Evolutionary conservation across 2,888 invertebrate species (phyloP), one percentile per base, ranked within the genome.

Genomic region (Cremastinae sp.): DNA sequence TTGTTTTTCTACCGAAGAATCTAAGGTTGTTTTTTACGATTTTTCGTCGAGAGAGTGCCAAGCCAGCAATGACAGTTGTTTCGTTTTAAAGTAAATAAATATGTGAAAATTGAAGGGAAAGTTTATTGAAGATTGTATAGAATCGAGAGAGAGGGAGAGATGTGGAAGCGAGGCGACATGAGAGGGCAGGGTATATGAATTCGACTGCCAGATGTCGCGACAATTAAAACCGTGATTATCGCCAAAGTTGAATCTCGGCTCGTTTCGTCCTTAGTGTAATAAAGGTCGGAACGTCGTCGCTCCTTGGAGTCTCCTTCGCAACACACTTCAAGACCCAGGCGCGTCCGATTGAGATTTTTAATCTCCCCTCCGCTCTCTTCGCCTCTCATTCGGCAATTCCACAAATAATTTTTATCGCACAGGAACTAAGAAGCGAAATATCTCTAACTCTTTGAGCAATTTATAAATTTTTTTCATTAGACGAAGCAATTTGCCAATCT

Each of bases 151-250:
- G 28, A 28, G 28, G 5, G 28, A 5, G 28, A 28, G 28, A 28
- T 5, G 28, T 5, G 28, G 5, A 28, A 28, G 5, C 28, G 28
- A 28, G 28, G 28, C 2, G 5, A 28, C 2, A 3, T 2, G 5
- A 28, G 28, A 28, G 28, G 77, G 80, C 81, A 80, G 49, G 68
- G 80, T 81, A 83, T 84, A 84, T 87, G 85, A 88, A 83, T 78
- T 84, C 84, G 88, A 86, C 84, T 83, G 79, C 86, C 89, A 89
- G 89, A 88, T 89, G 89, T 87, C 85, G 88, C 85, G 79, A 86
- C 85, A 88, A 89, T 89, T 90, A 89, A 89, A 89, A 85, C 83
- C 78, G 78, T 79, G 87, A 83, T 86, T 87, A 89, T 88, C 84
- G 84, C 85, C 84, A 76, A 89, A 89, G 86, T 89, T 89, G 79